These are phyloP conservation scores for Hemicordylus capensis DNA, from an alignment of 2,113 vertebrate genomes.

Conservation along the genomic window DNA sequence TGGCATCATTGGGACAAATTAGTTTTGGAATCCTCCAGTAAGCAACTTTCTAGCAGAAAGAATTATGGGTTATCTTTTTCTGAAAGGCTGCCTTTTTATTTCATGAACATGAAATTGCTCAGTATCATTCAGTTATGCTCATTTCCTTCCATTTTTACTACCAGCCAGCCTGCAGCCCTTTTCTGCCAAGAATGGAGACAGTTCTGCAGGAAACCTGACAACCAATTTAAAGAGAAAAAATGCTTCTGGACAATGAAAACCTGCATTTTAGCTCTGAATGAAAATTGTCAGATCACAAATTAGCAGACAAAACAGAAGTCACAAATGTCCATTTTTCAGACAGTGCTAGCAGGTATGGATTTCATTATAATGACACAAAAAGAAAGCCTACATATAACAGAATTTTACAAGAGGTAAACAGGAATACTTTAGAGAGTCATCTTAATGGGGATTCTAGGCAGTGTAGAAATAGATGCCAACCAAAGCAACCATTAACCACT, in stretches of 20 bases:
- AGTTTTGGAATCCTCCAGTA: not conserved
- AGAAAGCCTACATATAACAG: not conserved
- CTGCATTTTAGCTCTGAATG: not conserved
- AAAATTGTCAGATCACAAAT: constrained; percentile 14
- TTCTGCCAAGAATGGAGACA: constrained; percentile 22
- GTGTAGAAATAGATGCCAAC: not conserved
- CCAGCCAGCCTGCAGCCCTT: constrained; percentile 8
- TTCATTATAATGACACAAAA: not conserved
- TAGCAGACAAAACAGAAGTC: not conserved
- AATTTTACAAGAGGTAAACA: not conserved
- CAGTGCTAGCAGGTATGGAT: not conserved
- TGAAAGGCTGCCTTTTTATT: constrained; percentile 20
- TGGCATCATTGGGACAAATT: constrained; percentile 20
- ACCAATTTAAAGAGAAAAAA: not conserved
- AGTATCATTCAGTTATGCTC: constrained; percentile 21
- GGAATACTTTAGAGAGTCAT: not conserved
- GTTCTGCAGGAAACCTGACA: not conserved
- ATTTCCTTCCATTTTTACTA: constrained; percentile 26
- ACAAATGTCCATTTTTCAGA: not conserved
- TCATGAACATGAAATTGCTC: constrained; percentile 17
- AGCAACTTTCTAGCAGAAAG: constrained; percentile 5
- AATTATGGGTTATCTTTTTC: constrained; percentile 29
- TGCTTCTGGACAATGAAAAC: constrained; percentile 31
- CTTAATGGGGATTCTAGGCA: not conserved
- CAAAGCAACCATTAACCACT: not conserved